Percentiles rank a stretch among this genome's conserved stretches.
These are phyloP conservation scores for Papilio protenor DNA, from an alignment of 2,888 invertebrate genomes.

Conservation along the genomic window DNA sequence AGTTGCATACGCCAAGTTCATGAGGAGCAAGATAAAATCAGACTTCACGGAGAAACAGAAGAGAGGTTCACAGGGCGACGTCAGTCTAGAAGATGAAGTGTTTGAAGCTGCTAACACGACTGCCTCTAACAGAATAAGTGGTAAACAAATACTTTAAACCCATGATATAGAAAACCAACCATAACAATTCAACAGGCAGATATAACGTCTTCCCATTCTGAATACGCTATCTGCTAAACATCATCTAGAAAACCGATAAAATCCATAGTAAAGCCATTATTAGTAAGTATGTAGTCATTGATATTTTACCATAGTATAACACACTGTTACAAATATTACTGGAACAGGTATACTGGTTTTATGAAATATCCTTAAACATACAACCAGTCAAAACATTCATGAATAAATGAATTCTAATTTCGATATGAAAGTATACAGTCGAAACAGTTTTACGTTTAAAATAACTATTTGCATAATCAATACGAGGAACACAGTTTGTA, in stretches of 20 bases:
- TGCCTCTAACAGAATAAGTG: conserved; percentile 54
- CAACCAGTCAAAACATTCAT: conserved; percentile 38
- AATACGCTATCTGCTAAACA: conserved; percentile 1
- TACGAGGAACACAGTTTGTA: conserved; percentile 41
- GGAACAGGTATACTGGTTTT: not conserved
- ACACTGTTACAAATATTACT: not conserved
- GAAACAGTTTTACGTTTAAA: conserved; percentile 41
- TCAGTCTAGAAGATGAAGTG: conserved; percentile 67
- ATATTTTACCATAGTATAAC: not conserved
- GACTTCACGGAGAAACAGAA: conserved; percentile 69
- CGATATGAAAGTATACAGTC: conserved; percentile 31
- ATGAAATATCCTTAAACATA: not conserved
- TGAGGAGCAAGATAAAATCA: conserved; percentile 88
- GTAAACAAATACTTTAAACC: conserved; percentile 51
- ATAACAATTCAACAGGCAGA: not conserved
- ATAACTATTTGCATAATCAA: conserved; percentile 46
- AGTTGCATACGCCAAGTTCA: conserved; percentile 94
- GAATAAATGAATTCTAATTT: conserved; percentile 33
- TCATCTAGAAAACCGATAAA: not conserved
- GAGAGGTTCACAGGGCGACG: conserved; percentile 54
- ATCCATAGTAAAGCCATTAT: not conserved
- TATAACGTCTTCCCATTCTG: not conserved
- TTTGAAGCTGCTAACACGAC: conserved; percentile 57
- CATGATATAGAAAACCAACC: not conserved
- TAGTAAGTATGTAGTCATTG: not conserved